Evolutionary conservation across 2,888 invertebrate species (phyloP), one percentile per base, ranked within the genome.

Genomic region (Lasioglossum oenotherae): DNA sequence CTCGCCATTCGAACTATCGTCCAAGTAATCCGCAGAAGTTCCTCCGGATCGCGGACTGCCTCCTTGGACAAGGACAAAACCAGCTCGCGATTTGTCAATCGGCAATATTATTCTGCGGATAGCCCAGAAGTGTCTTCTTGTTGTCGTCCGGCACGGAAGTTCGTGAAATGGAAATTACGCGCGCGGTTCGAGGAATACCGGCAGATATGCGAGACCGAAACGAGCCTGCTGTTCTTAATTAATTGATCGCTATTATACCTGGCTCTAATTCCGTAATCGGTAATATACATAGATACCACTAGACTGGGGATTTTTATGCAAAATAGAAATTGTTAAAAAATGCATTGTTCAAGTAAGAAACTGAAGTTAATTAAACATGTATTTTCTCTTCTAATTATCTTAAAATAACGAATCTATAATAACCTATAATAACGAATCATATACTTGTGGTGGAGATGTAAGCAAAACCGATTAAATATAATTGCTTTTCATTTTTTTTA

Each of bases 21-120:
- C 86, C 82, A 89, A 89, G 88, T 90, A 89, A 89, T 89, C 84
- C 80, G 57, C 72, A 27, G 31, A 74, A 89, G 88, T 89, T 90
- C 35, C 49, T 16, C 38, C 46, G n/a, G 41, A 67, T 67, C 71
- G 8, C 69, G 5, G 10, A 14, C 44, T 31, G 44, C 60, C 67
- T 53, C 46, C 64, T 76, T 69, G 35, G 49, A 64, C 74, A 12
- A 23, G 74, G 46, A 78, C 85, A 75, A 82, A 87, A 87, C 80
- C 80, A 60, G 69, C 76, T 72, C 60, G 14, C 75, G 74, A 72
- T 78, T 86, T 87, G 87, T 81, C 87, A 83, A 81, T 80, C 72
- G 87, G 73, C 57, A 44, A 86, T 86, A 80, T 83, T 81, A 77
- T 82, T 74, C 76, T 69, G 5, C 80, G 44, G 53, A n/a, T 4